These are phyloP conservation scores for Neodon shergylaensis DNA, from an alignment of 2,113 vertebrate species.

Conservation along the genomic window DNA sequence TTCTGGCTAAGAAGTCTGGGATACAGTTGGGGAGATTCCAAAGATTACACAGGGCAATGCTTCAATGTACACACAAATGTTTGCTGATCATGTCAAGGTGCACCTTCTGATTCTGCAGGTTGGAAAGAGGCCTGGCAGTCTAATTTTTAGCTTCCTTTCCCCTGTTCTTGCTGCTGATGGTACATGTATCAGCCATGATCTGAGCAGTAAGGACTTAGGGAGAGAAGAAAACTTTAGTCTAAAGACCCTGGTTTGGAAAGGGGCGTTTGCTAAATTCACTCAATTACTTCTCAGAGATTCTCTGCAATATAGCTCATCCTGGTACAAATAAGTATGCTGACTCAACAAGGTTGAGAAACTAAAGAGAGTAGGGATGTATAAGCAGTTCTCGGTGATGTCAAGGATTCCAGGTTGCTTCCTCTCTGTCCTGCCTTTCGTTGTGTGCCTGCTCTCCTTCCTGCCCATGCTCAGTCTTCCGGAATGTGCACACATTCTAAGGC, in stretches of 20 bases:
- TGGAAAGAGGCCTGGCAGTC: not conserved
- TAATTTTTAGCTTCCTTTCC: not conserved
- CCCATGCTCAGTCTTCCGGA: too few species aligned
- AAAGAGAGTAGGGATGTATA: fast-evolving
- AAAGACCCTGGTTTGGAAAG: not conserved
- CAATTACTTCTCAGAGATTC: not conserved
- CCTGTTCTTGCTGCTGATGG: not conserved
- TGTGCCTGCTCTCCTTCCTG: not conserved
- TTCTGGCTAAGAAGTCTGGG: not conserved
- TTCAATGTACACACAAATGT: not conserved
- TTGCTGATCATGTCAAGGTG: not conserved
- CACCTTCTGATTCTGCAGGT: not conserved
- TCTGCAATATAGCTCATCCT: not conserved
- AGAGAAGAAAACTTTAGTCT: not conserved
- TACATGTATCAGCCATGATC: not conserved
- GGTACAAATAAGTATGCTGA: not conserved
- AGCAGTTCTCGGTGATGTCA: not conserved
- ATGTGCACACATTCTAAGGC: too few species aligned
- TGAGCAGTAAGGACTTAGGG: not conserved
- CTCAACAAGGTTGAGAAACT: not conserved
- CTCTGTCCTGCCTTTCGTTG: not conserved
- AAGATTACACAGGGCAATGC: not conserved
- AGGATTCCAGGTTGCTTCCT: not conserved
- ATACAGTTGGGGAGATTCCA: not conserved
- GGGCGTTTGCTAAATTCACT: not conserved